Evolutionary conservation across 2,113 vertebrate species (phyloP).

Genomic region (Heterocephalus glaber): DNA sequence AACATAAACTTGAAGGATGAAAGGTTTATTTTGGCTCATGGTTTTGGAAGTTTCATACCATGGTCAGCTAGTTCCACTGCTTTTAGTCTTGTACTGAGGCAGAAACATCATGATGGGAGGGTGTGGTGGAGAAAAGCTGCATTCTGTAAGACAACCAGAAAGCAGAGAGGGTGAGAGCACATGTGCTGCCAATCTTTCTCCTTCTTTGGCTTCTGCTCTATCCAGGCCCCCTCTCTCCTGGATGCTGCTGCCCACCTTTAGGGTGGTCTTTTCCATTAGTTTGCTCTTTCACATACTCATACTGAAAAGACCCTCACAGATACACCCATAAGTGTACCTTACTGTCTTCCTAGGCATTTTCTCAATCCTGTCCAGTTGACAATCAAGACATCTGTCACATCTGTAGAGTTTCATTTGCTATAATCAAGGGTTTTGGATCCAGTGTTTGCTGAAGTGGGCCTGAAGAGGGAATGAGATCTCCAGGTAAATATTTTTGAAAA

Average conservation of each 20-base stretch:
- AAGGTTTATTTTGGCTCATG: background rate
- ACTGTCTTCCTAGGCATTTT: background rate
- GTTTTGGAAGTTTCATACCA: background rate
- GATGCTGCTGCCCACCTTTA: background rate
- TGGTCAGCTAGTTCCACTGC: background rate
- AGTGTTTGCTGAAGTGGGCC: background rate
- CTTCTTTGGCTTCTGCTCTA: background rate
- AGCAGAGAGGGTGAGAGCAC: background rate
- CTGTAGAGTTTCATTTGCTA: background rate
- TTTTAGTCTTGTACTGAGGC: background rate
- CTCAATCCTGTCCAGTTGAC: too few relatives aligned
- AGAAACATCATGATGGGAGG: too few relatives aligned
- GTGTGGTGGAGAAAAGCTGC: background rate
- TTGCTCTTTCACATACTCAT: background rate
- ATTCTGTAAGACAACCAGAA: background rate
- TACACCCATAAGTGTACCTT: background rate
- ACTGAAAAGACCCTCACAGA: background rate
- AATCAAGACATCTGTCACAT: too few relatives aligned
- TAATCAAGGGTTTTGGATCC: background rate
- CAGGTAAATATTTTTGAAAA: background rate
- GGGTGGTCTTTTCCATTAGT: background rate
- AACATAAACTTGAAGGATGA: background rate
- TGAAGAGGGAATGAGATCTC: background rate
- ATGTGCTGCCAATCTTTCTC: background rate
- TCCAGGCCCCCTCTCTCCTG: background rate